Percentiles rank a stretch among this genome's conserved stretches.
Conservation (phyloP, 2,888 invertebrate species). For the Drosophila buzzatii region DNA sequence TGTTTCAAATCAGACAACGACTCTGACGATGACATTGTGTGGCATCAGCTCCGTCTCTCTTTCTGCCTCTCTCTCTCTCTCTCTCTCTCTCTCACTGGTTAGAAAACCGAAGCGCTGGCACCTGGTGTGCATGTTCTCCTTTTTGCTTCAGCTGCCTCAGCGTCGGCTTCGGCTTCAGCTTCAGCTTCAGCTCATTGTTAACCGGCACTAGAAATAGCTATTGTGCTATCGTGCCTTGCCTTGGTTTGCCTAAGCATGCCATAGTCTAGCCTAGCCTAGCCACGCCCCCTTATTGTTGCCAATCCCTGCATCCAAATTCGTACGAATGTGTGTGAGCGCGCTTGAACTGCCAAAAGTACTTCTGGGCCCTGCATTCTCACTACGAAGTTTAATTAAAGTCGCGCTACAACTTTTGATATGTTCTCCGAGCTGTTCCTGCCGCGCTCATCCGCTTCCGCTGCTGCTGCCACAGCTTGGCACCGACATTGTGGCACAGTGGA, state of each 20-base stretch:
- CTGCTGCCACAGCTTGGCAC: conserved; percentile 21
- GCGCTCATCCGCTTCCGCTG: conserved; percentile 67
- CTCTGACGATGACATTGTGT: conserved; percentile 71
- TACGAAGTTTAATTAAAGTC: conserved; percentile 77
- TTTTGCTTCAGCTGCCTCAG: conserved; percentile 13
- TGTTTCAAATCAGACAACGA: conserved; percentile 68
- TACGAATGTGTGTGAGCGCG: conserved; percentile 26
- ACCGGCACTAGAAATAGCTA: conserved; percentile 44
- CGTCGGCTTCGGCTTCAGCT: background rate
- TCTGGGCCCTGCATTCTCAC: conserved; percentile 56
- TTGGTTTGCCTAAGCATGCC: conserved; percentile 1
- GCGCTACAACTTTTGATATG: conserved; percentile 78
- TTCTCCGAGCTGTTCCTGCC: conserved; percentile 71
- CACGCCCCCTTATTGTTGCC: conserved; percentile 37
- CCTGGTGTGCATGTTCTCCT: conserved; percentile 61
- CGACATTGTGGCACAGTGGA: conserved; percentile 42
- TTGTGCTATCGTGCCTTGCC: conserved; percentile 43
- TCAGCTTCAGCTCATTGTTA: conserved; percentile 48
- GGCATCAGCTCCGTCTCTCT: conserved; percentile 31
- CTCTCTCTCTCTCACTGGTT: conserved; percentile 24
- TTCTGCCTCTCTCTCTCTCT: too few species aligned
- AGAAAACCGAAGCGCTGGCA: conserved; percentile 35
- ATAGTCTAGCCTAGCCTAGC: background rate
- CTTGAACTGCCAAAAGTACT: conserved; percentile 77
- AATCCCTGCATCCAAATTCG: conserved; percentile 38